phyloP scores from a whole-genome alignment of 2,113 vertebrate species.

The Tricholaema leucomelas region DNA sequence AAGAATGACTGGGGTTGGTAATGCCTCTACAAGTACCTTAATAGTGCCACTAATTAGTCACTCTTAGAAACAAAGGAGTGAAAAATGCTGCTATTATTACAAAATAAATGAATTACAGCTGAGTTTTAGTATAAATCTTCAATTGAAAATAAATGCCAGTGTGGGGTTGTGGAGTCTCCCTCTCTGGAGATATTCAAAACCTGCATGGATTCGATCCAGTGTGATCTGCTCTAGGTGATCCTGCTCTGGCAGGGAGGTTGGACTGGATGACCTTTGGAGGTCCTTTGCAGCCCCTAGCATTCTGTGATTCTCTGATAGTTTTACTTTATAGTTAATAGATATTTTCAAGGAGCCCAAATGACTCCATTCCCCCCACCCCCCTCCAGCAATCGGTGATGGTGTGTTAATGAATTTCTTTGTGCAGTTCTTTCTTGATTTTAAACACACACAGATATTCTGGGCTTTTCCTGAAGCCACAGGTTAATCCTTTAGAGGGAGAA shows the following conservation, averaged over 20 bases:
- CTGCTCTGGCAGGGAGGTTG: too few relatives aligned
- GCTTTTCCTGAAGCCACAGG: not conserved
- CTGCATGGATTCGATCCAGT: too few relatives aligned
- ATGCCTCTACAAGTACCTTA: not conserved
- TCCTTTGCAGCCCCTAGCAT: too few relatives aligned
- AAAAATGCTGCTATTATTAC: not conserved
- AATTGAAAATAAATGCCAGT: not conserved
- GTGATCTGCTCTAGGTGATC: too few relatives aligned
- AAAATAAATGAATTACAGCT: not conserved
- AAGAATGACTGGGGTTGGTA: not conserved
- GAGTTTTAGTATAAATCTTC: not conserved
- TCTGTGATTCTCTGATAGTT: too few relatives aligned
- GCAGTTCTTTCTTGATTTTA: not conserved
- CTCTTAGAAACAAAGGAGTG: conserved; percentile 5
- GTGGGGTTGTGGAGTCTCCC: too few relatives aligned
- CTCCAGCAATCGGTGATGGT: accelerated
- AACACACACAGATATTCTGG: not conserved
- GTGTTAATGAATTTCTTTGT: not conserved
- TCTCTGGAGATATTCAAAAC: too few relatives aligned
- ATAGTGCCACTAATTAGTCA: not conserved
- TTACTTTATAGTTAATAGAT: not conserved
- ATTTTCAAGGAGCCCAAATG: not conserved
- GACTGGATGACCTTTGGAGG: too few relatives aligned
- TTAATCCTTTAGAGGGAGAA: not conserved
- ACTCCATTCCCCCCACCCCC: not conserved